A percentile compares a stretch with the other conserved stretches of the same genome.
Conservation (phyloP, 2,888 invertebrate genomes). For the Coelinius sp. region DNA sequence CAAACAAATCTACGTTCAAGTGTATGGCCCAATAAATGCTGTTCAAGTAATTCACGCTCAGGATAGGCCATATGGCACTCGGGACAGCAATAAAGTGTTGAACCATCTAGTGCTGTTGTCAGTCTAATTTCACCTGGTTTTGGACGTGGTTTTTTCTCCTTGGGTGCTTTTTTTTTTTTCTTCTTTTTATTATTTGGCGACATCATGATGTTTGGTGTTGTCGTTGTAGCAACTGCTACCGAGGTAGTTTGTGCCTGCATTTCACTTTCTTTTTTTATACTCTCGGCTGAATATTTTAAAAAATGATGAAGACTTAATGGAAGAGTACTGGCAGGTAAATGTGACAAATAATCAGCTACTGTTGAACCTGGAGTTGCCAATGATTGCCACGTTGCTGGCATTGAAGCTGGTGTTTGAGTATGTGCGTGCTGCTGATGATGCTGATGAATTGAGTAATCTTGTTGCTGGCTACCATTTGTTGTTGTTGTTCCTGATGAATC, state of each 20-base stretch:
- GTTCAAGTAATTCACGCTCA: conserved; percentile 85
- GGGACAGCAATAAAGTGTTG: conserved; percentile 88
- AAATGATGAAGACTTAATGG: conserved; percentile 88
- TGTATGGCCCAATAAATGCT: conserved; percentile 89
- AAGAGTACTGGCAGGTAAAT: conserved; percentile 80
- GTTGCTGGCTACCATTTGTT: conserved; percentile 74
- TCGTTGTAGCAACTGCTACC: conserved; percentile 68
- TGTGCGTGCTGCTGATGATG: conserved; percentile 69
- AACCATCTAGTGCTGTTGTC: conserved; percentile 86
- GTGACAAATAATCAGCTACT: conserved; percentile 88
- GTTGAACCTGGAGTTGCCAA: conserved; percentile 82
- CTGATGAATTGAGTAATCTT: conserved; percentile 73
- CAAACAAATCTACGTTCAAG: conserved; percentile 88
- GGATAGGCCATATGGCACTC: conserved; percentile 93
- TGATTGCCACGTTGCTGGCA: conserved; percentile 81
- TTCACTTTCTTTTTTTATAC: conserved; percentile 80
- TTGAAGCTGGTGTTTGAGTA: conserved; percentile 69
- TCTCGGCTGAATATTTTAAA: conserved; percentile 85
- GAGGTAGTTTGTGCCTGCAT: conserved; percentile 72
- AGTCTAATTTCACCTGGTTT: conserved; percentile 88
- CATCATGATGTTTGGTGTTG: conserved; percentile 65
- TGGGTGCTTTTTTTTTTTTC: conserved; percentile 83
- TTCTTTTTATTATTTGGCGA: conserved; percentile 78
- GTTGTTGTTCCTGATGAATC: conserved; percentile 73
- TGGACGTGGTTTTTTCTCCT: conserved; percentile 86